Conservation (phyloP, 2,113 vertebrate species). For the Pelecanoides urinatrix region DNA sequence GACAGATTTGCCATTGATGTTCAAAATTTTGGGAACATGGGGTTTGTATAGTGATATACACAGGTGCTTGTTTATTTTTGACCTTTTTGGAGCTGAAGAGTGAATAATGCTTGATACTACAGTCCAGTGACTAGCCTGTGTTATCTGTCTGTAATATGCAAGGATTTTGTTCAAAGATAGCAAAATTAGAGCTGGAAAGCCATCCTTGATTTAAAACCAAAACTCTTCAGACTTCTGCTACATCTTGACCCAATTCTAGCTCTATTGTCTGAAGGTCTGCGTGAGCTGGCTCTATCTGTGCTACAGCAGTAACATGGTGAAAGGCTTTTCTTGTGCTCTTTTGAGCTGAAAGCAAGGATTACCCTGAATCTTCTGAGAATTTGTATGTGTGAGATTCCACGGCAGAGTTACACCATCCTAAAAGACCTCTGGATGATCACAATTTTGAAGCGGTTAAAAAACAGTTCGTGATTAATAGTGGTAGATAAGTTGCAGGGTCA, state of each 20-base stretch:
- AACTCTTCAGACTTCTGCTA: background rate
- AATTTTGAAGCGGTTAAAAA: background rate
- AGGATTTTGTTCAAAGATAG: background rate
- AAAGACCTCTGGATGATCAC: background rate
- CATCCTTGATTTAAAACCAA: background rate
- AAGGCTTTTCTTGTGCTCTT: background rate
- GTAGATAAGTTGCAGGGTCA: constrained; percentile 7
- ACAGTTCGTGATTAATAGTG: background rate
- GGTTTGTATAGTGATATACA: background rate
- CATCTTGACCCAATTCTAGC: background rate
- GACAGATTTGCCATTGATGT: background rate
- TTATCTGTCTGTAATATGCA: background rate
- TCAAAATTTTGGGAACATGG: background rate
- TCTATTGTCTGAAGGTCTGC: background rate
- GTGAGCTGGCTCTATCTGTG: background rate
- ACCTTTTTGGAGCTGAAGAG: background rate
- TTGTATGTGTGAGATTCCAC: background rate
- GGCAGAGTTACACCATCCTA: background rate
- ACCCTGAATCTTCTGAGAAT: background rate
- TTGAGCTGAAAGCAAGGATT: background rate
- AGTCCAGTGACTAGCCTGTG: background rate
- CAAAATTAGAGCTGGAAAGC: background rate
- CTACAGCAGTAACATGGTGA: background rate
- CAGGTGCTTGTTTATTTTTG: background rate
- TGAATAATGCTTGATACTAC: background rate